Evolutionary conservation across 2,888 invertebrate species (phyloP).

Genomic region (Eretmocerus hayati): DNA sequence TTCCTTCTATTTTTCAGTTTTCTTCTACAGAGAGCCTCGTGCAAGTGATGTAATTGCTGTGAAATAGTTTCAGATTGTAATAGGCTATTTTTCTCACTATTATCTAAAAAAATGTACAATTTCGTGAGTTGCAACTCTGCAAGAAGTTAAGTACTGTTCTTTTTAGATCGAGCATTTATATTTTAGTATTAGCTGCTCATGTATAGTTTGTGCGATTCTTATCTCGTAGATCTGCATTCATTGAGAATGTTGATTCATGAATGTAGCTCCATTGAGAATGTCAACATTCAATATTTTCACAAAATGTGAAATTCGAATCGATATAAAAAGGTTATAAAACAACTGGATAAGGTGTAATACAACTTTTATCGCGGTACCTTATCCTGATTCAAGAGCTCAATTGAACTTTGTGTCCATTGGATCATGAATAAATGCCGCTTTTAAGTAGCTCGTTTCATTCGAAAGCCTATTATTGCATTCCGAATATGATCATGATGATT

Average conservation of each 20-base stretch:
- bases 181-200: too few relatives aligned
- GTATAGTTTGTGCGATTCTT: slow-evolving; percentile 17
- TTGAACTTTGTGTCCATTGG: slow-evolving; percentile 8
- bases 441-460: slow-evolving; percentile 16
- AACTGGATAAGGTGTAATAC: slow-evolving; percentile 3
- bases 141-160: slow-evolving; percentile 17
- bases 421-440: slow-evolving; percentile 11
- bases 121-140: slow-evolving; percentile 9
- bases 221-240: too few relatives aligned
- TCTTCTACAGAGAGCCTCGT: too few relatives aligned
- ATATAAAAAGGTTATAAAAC: slow-evolving; percentile 11
- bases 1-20: too few relatives aligned
- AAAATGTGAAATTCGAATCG: slow-evolving; percentile 8
- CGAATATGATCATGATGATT: slow-evolving; percentile 17
- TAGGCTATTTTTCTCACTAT: slow-evolving; percentile 2
- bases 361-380: slow-evolving; percentile 5
- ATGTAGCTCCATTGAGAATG: slow-evolving; percentile 16
- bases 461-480: slow-evolving; percentile 1
- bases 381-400: slow-evolving; percentile 8
- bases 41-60: slow-evolving; percentile 6
- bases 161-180: too few relatives aligned
- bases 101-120: too few relatives aligned
- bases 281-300: slow-evolving; percentile 14
- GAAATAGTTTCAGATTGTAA: slow-evolving; percentile 2
- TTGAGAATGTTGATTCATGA: not conserved